phyloP scores from a whole-genome alignment of 2,797 vertebrate genomes.

The Acanthopagrus latus region DNA sequence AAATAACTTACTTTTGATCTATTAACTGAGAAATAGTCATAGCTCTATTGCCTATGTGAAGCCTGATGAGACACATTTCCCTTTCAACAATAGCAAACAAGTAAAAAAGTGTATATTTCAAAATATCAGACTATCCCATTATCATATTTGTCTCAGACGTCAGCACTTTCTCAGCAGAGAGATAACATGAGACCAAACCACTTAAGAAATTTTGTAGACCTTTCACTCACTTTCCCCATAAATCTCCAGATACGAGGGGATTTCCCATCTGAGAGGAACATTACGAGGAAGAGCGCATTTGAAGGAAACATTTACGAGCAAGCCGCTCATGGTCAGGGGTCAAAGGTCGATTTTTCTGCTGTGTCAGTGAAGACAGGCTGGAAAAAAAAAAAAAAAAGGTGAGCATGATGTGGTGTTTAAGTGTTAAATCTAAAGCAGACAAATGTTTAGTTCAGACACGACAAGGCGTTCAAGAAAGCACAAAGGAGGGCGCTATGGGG shows the following conservation, averaged over 20 bases:
- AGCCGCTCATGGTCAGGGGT: conserved; percentile 39
- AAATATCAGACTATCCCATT: not conserved
- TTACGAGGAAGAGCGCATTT: conserved; percentile 47
- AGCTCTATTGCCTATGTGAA: not conserved
- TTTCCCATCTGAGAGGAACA: conserved; percentile 38
- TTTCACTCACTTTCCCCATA: conserved; percentile 22
- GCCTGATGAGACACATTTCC: not conserved
- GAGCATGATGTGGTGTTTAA: conserved; percentile 47
- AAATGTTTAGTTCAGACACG: conserved; percentile 64
- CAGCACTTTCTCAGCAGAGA: conserved; percentile 30
- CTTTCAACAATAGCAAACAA: not conserved
- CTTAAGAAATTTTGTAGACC: conserved; percentile 30
- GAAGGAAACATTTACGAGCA: conserved; percentile 58
- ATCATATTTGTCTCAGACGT: not conserved
- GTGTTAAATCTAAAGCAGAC: conserved; percentile 70
- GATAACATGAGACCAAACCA: conserved; percentile 41
- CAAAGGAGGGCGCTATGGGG: conserved; percentile 33
- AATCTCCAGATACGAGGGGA: conserved; percentile 46
- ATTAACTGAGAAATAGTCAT: too few relatives aligned
- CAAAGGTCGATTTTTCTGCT: conserved; percentile 66
- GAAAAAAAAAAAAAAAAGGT: conserved; percentile 32
- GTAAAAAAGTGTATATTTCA: not conserved
- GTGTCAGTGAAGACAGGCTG: conserved; percentile 24
- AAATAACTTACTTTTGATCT: too few relatives aligned
- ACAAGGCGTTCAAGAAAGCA: conserved; percentile 32